Evolutionary conservation across 2,888 invertebrate species (phyloP).

Genomic region (Argyresthia goedartella): DNA sequence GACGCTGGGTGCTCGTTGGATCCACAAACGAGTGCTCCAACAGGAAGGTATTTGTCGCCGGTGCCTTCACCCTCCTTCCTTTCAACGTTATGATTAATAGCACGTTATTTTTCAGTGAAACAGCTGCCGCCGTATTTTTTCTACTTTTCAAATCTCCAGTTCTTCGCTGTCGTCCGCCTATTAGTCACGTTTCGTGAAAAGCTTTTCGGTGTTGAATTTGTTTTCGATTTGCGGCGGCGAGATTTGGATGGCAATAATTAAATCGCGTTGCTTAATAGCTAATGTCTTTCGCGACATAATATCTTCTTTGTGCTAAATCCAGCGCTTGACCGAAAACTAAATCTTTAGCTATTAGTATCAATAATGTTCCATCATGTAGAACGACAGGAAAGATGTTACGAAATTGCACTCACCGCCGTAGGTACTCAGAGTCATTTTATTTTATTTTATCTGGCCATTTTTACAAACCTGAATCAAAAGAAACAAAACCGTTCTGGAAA

Average conservation of each 20-base stretch:
- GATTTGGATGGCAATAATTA: not conserved
- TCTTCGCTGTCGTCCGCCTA: constrained; percentile 53
- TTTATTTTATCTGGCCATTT: too few relatives aligned
- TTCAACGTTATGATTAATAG: constrained; percentile 62
- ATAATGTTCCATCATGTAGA: too few relatives aligned
- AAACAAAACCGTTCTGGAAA: too few relatives aligned
- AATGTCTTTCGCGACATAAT: too few relatives aligned
- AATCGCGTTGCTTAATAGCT: too few relatives aligned
- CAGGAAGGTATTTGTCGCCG: constrained; percentile 58
- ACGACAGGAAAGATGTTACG: too few relatives aligned
- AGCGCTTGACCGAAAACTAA: too few relatives aligned
- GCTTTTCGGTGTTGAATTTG: constrained; percentile 43
- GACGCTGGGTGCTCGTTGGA: not conserved
- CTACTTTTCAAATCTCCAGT: constrained; percentile 51
- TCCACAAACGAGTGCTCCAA: constrained; percentile 11
- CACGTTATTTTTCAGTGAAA: constrained; percentile 63
- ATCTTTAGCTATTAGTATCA: too few relatives aligned
- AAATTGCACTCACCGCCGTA: too few relatives aligned
- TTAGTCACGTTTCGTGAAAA: constrained; percentile 56
- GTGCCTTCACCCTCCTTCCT: constrained; percentile 51
- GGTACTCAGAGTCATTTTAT: too few relatives aligned
- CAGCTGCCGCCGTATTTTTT: constrained; percentile 60
- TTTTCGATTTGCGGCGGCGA: constrained; percentile 20
- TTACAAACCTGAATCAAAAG: too few relatives aligned
- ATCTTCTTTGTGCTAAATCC: too few relatives aligned